A percentile compares a stretch with the other conserved stretches of the same genome.
These are phyloP conservation scores for Bos taurus DNA, from an alignment of 2,113 vertebrate species.

Conservation along the genomic window DNA sequence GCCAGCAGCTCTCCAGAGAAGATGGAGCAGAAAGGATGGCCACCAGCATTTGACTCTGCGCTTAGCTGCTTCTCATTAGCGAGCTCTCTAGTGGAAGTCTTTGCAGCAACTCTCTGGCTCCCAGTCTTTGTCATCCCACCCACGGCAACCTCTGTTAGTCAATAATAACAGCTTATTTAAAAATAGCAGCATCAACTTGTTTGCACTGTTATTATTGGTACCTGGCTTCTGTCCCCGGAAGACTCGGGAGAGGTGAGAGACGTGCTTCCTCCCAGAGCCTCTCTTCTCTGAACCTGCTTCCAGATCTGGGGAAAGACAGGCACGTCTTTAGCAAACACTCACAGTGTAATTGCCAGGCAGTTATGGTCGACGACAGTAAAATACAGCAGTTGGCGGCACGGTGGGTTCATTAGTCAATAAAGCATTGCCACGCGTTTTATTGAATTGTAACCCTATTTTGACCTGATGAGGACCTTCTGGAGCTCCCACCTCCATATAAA, in stretches of 20 bases:
- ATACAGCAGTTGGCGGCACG: conserved; percentile 65
- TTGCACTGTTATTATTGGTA: conserved; percentile 59
- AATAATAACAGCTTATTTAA: conserved; percentile 87
- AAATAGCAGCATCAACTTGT: conserved; percentile 75
- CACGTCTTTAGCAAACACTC: conserved; percentile 63
- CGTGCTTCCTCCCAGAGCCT: conserved; percentile 40
- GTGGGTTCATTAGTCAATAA: conserved; percentile 76
- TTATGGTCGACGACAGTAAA: conserved; percentile 65
- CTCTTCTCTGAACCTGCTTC: conserved; percentile 38
- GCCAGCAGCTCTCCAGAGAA: neutral
- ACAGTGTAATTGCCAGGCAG: conserved; percentile 60
- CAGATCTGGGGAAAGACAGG: conserved; percentile 58
- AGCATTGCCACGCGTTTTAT: conserved; percentile 64
- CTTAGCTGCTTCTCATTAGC: conserved; percentile 71
- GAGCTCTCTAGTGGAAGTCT: conserved; percentile 49
- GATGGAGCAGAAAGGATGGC: neutral
- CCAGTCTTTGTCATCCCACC: conserved; percentile 78
- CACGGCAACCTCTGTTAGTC: conserved; percentile 78
- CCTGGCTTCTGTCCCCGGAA: conserved; percentile 67
- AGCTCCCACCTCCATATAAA: conserved; percentile 69
- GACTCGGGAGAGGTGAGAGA: conserved; percentile 12
- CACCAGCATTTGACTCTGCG: conserved; percentile 47
- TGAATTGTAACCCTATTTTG: conserved; percentile 75
- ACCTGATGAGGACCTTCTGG: conserved; percentile 59
- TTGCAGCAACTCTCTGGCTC: conserved; percentile 46